Base-by-base conservation (phyloP, 2,797 vertebrate genomes). In the Sebastiscus tertius region DNA sequence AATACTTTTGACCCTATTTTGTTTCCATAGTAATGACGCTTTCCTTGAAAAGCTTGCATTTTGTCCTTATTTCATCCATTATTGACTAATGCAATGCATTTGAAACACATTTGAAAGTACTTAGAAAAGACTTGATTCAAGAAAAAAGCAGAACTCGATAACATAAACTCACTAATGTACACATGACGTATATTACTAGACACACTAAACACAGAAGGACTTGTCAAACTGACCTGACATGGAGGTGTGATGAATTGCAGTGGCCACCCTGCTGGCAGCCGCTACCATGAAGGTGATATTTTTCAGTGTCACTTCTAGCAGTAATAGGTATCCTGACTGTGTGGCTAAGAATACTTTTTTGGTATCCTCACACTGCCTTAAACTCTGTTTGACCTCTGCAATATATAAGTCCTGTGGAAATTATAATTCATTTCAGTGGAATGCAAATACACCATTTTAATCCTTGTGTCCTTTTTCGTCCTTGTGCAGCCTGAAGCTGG, bases 401-500 rank as follows among this genome's bases (percentile, higher is more conserved):
- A 20, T 74, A 36, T 61, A 46, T 34, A 67, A 84, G 4, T 81
- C 70, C 69, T 77, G 72, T 66, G 72, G 65, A 84, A 87, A 88
- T 90, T 34, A 24, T 65, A 55, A 73, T 86, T 77, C 10, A 80
- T 83, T 85, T 85, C 36, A 75, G 39, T 70, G 29, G 64, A 84
- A 84, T 79, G 72, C 69, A 87, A 85, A 72, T 56, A 80, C 66
- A 63, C 49, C 58, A 68, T 81, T 49, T 72, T 87, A 74, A 80
- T 82, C 54, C 10, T 1, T 22, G 62, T 73, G 61, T 73, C 4
- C 27, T 72, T 77, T 82, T 62, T 33, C 9, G 22, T n/a, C 69
- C 69, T 79, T 66, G 55, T 80, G 71, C 95, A 98, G 97, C 95
- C 97, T 99, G 96, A 99, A 99, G 87, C 95, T 99, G 96, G 98